Evolutionary conservation across 30 jellyfish, hydroid and myxozoan genomes (phyloP).

Genomic region (Cassiopea xamachana): DNA sequence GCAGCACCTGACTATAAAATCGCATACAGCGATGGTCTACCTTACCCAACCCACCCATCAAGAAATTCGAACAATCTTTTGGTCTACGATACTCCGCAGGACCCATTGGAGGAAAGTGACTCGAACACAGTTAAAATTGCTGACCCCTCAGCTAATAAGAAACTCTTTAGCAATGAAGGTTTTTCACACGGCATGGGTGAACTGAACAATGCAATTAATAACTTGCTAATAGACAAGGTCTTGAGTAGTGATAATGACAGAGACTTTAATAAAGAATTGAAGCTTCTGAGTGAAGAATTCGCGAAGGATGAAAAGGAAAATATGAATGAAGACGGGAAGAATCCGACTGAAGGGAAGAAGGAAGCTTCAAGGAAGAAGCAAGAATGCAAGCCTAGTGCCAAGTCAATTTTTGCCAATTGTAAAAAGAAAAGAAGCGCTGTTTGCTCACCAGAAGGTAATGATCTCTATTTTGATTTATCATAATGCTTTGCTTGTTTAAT

Average conservation of each 20-base stretch:
- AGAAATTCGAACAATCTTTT: background rate
- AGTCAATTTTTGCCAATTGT: conserved; percentile 75
- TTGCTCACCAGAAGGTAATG: conserved; percentile 81
- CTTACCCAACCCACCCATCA: conserved; percentile 1
- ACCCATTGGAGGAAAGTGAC: conserved; percentile 65
- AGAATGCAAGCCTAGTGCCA: conserved; percentile 70
- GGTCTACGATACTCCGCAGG: conserved; percentile 59
- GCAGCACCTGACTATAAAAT: conserved; percentile 56
- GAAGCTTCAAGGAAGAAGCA: conserved; percentile 24
- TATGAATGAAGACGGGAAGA: background rate
- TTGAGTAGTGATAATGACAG: conserved; percentile 63
- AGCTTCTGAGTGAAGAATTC: conserved; percentile 55
- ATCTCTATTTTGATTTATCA: background rate
- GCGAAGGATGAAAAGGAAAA: conserved; percentile 33
- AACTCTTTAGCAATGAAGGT: conserved; percentile 58
- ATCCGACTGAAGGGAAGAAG: conserved; percentile 6
- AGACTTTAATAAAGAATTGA: conserved; percentile 58
- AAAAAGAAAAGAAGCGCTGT: conserved; percentile 69
- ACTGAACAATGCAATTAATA: conserved; percentile 45
- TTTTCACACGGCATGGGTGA: conserved; percentile 73
- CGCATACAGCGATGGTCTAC: conserved; percentile 71
- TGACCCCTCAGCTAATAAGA: conserved; percentile 61
- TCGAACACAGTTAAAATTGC: conserved; percentile 67
- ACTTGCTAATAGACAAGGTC: conserved; percentile 57
- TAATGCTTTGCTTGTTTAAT: too few species aligned